These are phyloP conservation scores for Malurus splendens DNA, from an alignment of 2,797 vertebrate genomes.

Conservation along the genomic window DNA sequence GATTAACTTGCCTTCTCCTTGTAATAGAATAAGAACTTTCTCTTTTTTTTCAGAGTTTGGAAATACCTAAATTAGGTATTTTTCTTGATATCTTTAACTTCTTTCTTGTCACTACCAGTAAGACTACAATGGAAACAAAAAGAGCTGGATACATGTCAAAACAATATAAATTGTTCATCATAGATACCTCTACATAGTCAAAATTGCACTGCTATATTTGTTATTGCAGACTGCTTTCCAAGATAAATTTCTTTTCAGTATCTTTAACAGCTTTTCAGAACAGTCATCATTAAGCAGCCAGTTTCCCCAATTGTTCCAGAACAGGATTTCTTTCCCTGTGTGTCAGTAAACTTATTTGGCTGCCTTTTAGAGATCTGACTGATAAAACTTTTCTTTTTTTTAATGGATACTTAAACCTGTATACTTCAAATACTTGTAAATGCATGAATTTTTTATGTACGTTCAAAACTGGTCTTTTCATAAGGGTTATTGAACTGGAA, in stretches of 20 bases:
- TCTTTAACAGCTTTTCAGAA: neutral
- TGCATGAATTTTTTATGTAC: neutral
- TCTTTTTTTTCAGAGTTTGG: neutral
- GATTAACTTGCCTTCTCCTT: neutral
- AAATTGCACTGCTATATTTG: neutral
- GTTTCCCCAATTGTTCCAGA: neutral
- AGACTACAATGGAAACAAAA: neutral
- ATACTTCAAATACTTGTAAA: neutral
- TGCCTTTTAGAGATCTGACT: neutral
- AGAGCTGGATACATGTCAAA: neutral
- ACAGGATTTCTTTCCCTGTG: neutral
- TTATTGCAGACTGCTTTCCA: neutral
- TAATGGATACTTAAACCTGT: neutral
- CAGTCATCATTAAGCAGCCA: neutral
- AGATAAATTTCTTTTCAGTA: neutral
- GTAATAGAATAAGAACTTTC: neutral
- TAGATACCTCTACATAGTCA: neutral
- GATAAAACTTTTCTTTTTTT: neutral
- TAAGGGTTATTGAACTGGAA: neutral
- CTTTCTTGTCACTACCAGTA: neutral
- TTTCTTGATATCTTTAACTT: neutral
- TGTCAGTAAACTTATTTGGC: neutral
- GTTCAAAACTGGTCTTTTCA: neutral
- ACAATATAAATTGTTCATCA: neutral
- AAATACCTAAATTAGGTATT: neutral